These are phyloP conservation scores for Heterodera filipjevi DNA, from an alignment of 2,888 invertebrate genomes.

Conservation along the genomic window DNA sequence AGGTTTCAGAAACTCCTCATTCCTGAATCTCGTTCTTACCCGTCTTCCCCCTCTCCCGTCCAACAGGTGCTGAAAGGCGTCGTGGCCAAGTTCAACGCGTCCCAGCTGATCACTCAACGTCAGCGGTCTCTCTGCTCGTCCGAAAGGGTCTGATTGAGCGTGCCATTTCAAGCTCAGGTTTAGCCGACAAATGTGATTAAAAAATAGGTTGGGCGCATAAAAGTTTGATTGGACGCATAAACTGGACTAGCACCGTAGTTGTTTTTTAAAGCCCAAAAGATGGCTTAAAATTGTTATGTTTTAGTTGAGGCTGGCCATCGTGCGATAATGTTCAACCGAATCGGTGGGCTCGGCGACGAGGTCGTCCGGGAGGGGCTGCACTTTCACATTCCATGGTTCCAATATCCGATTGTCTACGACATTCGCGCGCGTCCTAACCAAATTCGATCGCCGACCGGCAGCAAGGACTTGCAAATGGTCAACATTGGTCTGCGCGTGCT, in stretches of 20 bases:
- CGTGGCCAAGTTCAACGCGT: constrained; percentile 99
- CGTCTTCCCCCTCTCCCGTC: background rate
- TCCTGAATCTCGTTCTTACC: too few species aligned
- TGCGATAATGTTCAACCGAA: constrained; percentile 94
- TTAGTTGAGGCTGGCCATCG: constrained; percentile 95
- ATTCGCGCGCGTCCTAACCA: constrained; percentile 96
- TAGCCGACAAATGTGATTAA: too few species aligned
- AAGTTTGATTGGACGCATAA: too few species aligned
- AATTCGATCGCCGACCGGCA: constrained; percentile 94
- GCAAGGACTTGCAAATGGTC: constrained; percentile 94
- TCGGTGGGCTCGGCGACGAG: constrained; percentile 89
- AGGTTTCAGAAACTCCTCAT: too few species aligned
- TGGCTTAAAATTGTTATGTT: constrained; percentile 27
- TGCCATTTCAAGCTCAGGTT: too few species aligned
- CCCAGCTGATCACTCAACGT: constrained; percentile 96
- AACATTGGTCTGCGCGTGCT: constrained; percentile 95
- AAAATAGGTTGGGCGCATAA: too few species aligned
- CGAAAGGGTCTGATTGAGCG: constrained; percentile 74
- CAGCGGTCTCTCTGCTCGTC: constrained; percentile 73
- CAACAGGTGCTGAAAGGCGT: constrained; percentile 84
- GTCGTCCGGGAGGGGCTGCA: constrained; percentile 95
- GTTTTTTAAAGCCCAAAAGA: too few species aligned
- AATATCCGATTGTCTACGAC: constrained; percentile 98
- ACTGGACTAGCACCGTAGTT: too few species aligned
- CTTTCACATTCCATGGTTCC: constrained; percentile 96